Conservation (phyloP, 2,113 vertebrate genomes). For the Nothocercus julius region DNA sequence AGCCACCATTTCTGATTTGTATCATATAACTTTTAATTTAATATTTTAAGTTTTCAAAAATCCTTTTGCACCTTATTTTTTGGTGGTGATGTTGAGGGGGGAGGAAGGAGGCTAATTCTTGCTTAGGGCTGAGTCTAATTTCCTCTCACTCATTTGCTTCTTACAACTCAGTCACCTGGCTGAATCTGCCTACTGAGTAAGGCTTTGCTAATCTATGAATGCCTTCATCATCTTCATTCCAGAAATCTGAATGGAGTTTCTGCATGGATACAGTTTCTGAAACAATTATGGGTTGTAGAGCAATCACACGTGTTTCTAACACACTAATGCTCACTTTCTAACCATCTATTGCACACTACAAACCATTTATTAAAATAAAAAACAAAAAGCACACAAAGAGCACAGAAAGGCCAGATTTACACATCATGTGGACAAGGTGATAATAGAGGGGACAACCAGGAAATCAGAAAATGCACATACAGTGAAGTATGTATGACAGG, state of each 20-base stretch:
- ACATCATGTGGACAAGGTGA: neutral
- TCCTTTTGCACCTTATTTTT: neutral
- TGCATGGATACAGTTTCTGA: neutral
- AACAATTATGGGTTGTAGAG: no score
- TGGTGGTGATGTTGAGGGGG: no score
- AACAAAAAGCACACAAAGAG: neutral
- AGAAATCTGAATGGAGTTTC: neutral
- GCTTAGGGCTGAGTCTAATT: neutral
- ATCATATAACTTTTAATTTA: neutral
- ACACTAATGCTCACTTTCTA: no score
- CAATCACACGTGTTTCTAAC: neutral
- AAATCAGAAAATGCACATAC: neutral
- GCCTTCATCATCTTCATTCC: neutral
- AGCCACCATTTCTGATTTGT: neutral
- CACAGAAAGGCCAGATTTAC: neutral
- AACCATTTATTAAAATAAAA: neutral
- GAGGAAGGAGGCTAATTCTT: neutral
- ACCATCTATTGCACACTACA: neutral
- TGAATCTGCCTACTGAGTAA: neutral
- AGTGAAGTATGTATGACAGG: neutral
- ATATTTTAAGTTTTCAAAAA: neutral
- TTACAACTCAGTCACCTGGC: slow-evolving; percentile 27
- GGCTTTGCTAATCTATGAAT: neutral
- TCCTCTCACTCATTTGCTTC: neutral
- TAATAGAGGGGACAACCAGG: neutral